phyloP scores from a whole-genome alignment of 2,888 invertebrate species.

The Campoplex nolae region DNA sequence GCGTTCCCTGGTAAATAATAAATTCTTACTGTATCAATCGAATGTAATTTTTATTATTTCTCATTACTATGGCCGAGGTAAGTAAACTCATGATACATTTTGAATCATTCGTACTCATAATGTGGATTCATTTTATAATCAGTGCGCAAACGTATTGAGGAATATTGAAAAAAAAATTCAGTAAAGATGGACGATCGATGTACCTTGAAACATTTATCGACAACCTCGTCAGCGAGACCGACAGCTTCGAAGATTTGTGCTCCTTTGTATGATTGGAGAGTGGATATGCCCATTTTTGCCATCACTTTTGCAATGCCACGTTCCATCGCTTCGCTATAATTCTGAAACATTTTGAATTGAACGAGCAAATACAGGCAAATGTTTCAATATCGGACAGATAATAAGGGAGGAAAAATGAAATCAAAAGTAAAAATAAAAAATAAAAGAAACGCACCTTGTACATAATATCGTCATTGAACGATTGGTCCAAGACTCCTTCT shows the following conservation, averaged over 20 bases:
- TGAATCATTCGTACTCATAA: conserved; percentile 78
- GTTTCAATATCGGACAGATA: conserved; percentile 23
- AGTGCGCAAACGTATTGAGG: conserved; percentile 60
- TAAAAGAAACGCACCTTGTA: conserved; percentile 86
- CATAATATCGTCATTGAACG: conserved; percentile 92
- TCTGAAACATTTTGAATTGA: conserved; percentile 79
- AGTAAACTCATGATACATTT: no score
- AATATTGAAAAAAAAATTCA: background rate
- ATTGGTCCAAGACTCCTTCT: conserved; percentile 93
- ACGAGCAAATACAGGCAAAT: background rate
- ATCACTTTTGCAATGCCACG: conserved; percentile 97
- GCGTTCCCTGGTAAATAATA: conserved; percentile 86
- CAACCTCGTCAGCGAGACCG: conserved; percentile 95
- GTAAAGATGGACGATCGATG: conserved; percentile 84
- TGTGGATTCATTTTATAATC: conserved; percentile 80
- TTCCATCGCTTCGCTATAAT: conserved; percentile 96
- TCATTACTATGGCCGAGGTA: conserved; percentile 28
- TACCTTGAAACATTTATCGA: conserved; percentile 96
- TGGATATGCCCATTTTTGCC: conserved; percentile 99
- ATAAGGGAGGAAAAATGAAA: background rate
- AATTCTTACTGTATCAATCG: conserved; percentile 7
- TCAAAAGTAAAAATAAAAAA: background rate
- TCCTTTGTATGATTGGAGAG: conserved; percentile 98
- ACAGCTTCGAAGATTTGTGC: conserved; percentile 99
- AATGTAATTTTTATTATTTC: background rate